phyloP scores from a whole-genome alignment of 2,888 invertebrate species.

The Azorinus chamasolen region DNA sequence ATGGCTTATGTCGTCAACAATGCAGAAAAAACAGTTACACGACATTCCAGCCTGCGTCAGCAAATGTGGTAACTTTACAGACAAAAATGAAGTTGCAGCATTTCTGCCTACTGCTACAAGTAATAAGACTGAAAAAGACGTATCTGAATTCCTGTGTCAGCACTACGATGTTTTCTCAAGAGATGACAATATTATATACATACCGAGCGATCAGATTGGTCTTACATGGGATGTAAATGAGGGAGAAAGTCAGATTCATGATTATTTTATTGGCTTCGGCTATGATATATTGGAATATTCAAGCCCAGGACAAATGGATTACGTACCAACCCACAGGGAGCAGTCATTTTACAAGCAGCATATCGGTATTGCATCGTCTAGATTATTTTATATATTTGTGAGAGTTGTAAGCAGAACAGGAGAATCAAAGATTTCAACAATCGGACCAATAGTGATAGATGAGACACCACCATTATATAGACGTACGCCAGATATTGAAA shows the following conservation, averaged over 20 bases:
- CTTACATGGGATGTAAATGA: conserved; percentile 60
- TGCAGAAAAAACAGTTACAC: conserved; percentile 34
- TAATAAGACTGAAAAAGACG: conserved; percentile 17
- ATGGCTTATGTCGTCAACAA: conserved; percentile 52
- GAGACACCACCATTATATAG: conserved; percentile 54
- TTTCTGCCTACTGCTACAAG: conserved; percentile 9
- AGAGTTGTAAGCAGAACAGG: conserved; percentile 65
- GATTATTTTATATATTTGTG: conserved; percentile 59
- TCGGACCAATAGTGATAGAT: conserved; percentile 67
- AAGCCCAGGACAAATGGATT: conserved; percentile 52
- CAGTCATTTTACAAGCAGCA: conserved; percentile 44
- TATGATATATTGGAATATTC: neutral
- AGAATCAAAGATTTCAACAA: conserved; percentile 19
- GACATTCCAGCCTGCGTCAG: conserved; percentile 19
- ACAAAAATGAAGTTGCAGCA: neutral
- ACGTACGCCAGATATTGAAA: conserved; percentile 7
- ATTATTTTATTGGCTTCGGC: conserved; percentile 63
- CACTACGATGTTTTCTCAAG: conserved; percentile 10
- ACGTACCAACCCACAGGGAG: conserved; percentile 42
- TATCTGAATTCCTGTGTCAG: conserved; percentile 34
- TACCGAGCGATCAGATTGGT: conserved; percentile 59
- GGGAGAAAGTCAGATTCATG: conserved; percentile 61
- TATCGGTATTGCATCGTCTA: conserved; percentile 48
- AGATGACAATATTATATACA: conserved; percentile 45
- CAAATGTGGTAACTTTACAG: conserved; percentile 14